Percentiles rank a stretch among this genome's conserved stretches.
phyloP scores from a whole-genome alignment of 2,113 vertebrate genomes.

The Polypterus bichir region DNA sequence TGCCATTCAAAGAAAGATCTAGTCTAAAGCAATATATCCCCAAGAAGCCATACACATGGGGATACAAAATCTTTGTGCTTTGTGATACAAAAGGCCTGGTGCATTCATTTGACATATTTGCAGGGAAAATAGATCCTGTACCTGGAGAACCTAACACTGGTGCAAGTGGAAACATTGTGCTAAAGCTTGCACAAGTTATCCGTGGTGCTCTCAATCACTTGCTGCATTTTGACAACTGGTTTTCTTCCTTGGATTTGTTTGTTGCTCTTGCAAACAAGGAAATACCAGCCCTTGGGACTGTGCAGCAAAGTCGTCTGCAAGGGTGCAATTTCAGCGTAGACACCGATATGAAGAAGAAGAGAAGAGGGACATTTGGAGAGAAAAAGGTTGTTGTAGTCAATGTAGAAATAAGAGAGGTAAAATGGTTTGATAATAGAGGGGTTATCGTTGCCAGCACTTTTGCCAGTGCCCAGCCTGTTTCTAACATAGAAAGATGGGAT shows the following conservation, averaged over 20 bases:
- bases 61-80: too few species aligned
- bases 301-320: slow-evolving; percentile 14
- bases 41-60: too few species aligned
- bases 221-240: slow-evolving; percentile 17
- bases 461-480: slow-evolving; percentile 18
- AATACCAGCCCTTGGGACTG: slow-evolving; percentile 18
- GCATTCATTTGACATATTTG: too few species aligned
- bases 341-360: slow-evolving; percentile 11
- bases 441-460: slow-evolving; percentile 17
- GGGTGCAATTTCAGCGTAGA: slow-evolving; percentile 15
- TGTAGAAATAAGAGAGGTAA: slow-evolving; percentile 12
- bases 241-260: slow-evolving; percentile 18
- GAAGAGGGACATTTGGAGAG: slow-evolving; percentile 17
- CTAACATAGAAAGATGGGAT: slow-evolving; percentile 12
- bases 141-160: too few species aligned
- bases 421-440: slow-evolving; percentile 19
- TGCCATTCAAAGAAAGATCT: too few species aligned
- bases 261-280: slow-evolving; percentile 17
- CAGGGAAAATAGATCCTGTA: too few species aligned
- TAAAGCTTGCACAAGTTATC: slow-evolving; percentile 14
- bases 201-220: slow-evolving; percentile 14
- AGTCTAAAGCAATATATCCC: too few species aligned
- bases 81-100: too few species aligned
- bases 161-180: too few species aligned
- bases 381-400: slow-evolving; percentile 11